Evolutionary conservation across 2,113 vertebrate genomes (phyloP).

Genomic region (Psammodynastes pulverulentus): DNA sequence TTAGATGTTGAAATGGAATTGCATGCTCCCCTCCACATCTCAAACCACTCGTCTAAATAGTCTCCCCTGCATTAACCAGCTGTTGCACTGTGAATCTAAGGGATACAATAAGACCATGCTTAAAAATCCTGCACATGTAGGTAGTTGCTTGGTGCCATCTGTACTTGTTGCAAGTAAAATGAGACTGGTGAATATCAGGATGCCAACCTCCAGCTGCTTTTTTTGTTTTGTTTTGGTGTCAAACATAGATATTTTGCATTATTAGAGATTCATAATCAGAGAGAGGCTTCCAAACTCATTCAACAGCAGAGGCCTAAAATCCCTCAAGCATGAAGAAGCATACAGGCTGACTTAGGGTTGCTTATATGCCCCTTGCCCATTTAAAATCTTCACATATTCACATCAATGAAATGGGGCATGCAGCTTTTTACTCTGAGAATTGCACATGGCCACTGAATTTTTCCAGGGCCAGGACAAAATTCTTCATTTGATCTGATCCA

Average conservation of each 20-base stretch:
- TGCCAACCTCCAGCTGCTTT: not conserved
- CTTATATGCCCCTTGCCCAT: not conserved
- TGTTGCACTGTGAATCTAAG: not conserved
- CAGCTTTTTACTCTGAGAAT: not conserved
- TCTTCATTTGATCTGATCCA: not conserved
- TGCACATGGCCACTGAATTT: not conserved
- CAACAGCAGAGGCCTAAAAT: not conserved
- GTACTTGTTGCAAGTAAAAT: not conserved
- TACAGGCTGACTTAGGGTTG: not conserved
- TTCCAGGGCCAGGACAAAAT: not conserved
- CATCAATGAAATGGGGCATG: not conserved
- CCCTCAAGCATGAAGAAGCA: not conserved
- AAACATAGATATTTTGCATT: not conserved
- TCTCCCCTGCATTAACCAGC: not conserved
- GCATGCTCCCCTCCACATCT: not conserved
- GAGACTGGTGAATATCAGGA: not conserved
- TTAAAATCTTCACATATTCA: not conserved
- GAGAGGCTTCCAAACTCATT: not conserved
- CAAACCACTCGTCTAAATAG: not conserved
- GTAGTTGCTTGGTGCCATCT: not conserved
- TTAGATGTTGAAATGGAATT: not conserved
- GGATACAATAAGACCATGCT: not conserved
- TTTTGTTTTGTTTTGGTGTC: not conserved
- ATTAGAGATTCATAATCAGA: not conserved
- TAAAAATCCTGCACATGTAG: not conserved